Base-by-base conservation (phyloP, 1,140 invertebrate genomes). In the Ladona fulva region DNA sequence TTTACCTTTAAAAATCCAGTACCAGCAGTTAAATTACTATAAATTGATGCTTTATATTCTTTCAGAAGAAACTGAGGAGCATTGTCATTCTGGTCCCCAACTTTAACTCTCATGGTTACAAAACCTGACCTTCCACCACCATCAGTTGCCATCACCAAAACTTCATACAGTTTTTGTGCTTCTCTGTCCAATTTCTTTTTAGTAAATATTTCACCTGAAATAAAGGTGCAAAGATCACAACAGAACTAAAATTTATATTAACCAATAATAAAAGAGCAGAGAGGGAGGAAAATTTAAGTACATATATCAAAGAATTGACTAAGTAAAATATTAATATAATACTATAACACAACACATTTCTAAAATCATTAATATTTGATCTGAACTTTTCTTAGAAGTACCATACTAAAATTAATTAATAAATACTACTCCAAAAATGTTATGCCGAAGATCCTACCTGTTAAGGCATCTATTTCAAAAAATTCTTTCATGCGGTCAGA, bases 81-180 rank as follows among this genome's bases (percentile, higher is more conserved):
- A 85, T 97, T 95, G 83, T 98, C 96, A 86, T 98, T 98, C 77
- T 91, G 89, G 86, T 98, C 96, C 5, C 85, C 86, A 11, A 98
- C 90, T 81, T 89, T 90, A 11, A 97, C 90, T 81, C 92, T 87
- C 7, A 98, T 89, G 10, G 89, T 90, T 1, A 94, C 88, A 83
- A 94, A 95, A 6, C 92, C 92, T 75, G 92, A 91, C 82, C 91
- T 89, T 7, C 93, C 93, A 74, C 95, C 95, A 75, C 91, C 91
- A 85, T 97, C 95, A 16, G 90, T 91, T n/a, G 95, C 95, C 84
- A 92, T 91, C 11, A 97, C 89, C 0, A 92, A 91, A 76, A 97
- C 88, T 82, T 93, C 91, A 83, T 93, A 96, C 14, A 91, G 84
- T 79, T 90, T 89, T 80, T 89, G 87, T 16, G 85, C 81, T 85